Percentiles rank a stretch among this genome's conserved stretches.
phyloP scores from a whole-genome alignment of 2,888 invertebrate genomes.

The Scaptomyza reducta region DNA sequence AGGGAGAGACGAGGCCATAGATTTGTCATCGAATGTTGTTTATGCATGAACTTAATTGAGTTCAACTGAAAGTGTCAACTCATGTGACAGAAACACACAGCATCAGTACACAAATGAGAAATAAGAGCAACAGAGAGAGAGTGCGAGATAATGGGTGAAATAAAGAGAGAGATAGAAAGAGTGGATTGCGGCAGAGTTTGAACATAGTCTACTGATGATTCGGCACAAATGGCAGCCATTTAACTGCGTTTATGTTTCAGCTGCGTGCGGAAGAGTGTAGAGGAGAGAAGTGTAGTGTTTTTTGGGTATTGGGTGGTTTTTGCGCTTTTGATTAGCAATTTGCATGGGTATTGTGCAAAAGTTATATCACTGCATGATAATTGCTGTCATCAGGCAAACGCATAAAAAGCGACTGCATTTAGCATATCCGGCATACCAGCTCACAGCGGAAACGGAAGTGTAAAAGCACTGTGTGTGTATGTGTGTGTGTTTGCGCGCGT shows the following conservation, averaged over 20 bases:
- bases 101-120: constrained; percentile 49
- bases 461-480: constrained; percentile 51
- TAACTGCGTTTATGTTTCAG: constrained; percentile 10
- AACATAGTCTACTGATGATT: constrained; percentile 35
- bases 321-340: constrained; percentile 68
- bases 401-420: constrained; percentile 73
- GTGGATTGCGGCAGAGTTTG: not conserved
- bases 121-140: not conserved
- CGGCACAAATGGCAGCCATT: constrained; percentile 42
- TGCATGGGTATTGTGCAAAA: constrained; percentile 45
- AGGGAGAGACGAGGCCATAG: constrained; percentile 43
- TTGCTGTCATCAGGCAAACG: constrained; percentile 74
- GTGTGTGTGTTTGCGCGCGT: constrained; percentile 1
- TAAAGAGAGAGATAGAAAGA: not conserved
- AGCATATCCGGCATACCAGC: constrained; percentile 65
- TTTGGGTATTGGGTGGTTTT: constrained; percentile 3
- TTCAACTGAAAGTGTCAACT: constrained; percentile 82
- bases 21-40: constrained; percentile 71
- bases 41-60: constrained; percentile 78
- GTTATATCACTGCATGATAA: constrained; percentile 74
- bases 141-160: not conserved
- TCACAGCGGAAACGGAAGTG: constrained; percentile 76
- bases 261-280: not conserved
- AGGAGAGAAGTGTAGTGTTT: not conserved
- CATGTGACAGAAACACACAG: constrained; percentile 58